Evolutionary conservation across 2,113 vertebrate species (phyloP), one percentile per base, ranked within the genome.

Genomic region (Polypterus bichir): DNA sequence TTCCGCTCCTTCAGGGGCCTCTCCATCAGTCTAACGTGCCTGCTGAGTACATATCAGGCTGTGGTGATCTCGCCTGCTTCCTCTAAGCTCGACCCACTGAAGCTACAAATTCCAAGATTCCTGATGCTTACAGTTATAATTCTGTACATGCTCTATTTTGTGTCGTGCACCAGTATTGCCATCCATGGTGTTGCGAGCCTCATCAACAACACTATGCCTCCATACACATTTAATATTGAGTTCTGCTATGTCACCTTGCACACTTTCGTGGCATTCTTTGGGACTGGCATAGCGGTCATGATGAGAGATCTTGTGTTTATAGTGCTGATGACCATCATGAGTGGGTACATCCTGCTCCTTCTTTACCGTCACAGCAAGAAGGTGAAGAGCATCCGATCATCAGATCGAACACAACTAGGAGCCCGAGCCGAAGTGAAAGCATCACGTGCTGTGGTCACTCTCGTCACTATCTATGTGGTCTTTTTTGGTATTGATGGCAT

Each of bases 1-100:
- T 63, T 61, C 60, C 62, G 67, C 59, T 58, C 61, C 6, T 65
- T 47, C 47, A 65, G 67, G 49, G 63, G 63, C n/a, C 57, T 68
- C 63, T 68, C 59, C 7, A 68, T 65, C 46, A 61, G 62, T n/a
- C 4, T 68, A 47, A 68, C 67, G 8, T 65, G 59, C 47, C 61
- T 68, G 9, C 63, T 65, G 4, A 68, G 67, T 44, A 54, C 55
- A 4, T 61, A 64, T 52, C 64, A 69, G n/a, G 59, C 63, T 47
- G 51, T 69, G 5, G 45, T 48, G 11, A 61, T 68, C 11, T 4
- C 63, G 3, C 63, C 63, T 9, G 3, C 44, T 11, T 62, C 54
- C 52, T n/a, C 59, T 49, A 62, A 45, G 10, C 58, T 59, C 48
- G 44, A 44, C 44, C 47, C 7, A 46, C 47, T 62, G 9, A 66